These are phyloP conservation scores for Herpetotheres cachinnans DNA, from an alignment of 2,113 vertebrate species.

Conservation along the genomic window DNA sequence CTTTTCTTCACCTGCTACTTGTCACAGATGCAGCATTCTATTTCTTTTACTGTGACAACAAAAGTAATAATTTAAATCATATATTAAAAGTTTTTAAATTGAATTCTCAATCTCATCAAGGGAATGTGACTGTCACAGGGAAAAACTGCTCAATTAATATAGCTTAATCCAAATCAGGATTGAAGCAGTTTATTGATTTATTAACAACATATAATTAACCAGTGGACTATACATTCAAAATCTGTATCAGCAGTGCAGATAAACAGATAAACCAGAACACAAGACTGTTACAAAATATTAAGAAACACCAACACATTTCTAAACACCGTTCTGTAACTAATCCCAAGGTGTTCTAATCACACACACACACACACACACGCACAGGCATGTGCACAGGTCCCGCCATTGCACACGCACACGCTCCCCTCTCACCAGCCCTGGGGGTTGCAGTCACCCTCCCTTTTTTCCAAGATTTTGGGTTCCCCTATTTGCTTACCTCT, in stretches of 20 bases:
- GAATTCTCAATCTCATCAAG: background rate
- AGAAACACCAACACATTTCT: background rate
- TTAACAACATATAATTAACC: background rate
- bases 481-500: background rate
- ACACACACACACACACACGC: background rate
- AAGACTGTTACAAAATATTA: background rate
- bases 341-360: background rate
- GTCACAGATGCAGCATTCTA: background rate
- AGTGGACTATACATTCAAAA: background rate
- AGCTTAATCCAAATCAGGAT: background rate
- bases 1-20: background rate
- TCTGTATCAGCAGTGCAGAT: background rate
- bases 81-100: background rate
- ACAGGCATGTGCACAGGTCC: accelerated
- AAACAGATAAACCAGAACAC: background rate
- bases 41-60: background rate
- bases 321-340: background rate
- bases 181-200: background rate
- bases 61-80: background rate
- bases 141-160: background rate
- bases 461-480: background rate
- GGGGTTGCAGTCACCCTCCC: background rate
- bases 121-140: background rate
- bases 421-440: background rate
- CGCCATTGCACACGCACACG: background rate